Conservation (phyloP, 2,113 vertebrate species). For the Peromyscus polionotus region DNA sequence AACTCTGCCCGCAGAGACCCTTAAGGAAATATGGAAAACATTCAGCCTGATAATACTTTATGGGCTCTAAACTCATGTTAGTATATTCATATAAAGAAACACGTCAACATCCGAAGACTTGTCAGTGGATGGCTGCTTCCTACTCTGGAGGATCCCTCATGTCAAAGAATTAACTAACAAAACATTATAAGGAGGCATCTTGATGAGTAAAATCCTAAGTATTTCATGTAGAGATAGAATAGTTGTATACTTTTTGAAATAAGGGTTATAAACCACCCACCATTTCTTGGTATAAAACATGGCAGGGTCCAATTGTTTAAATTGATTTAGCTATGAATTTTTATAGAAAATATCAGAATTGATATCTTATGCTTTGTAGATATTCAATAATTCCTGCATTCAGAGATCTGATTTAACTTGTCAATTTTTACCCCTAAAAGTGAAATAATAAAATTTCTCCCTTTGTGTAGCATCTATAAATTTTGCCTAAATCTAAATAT, state of each 20-base stretch:
- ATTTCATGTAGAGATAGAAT: conserved; percentile 40
- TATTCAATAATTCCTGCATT: conserved; percentile 23
- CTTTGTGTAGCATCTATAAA: background rate
- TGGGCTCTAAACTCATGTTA: conserved; percentile 17
- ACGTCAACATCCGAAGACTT: conserved; percentile 37
- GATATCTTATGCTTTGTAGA: conserved; percentile 26
- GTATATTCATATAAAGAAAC: conserved; percentile 49
- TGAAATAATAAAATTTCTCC: conserved; percentile 49
- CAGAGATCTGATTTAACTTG: conserved; percentile 33
- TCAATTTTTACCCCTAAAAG: conserved; percentile 8
- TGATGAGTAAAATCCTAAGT: background rate
- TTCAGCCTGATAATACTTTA: background rate
- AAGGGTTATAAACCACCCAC: conserved; percentile 19
- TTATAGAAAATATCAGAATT: conserved; percentile 54
- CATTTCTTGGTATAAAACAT: conserved; percentile 58
- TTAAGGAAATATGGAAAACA: background rate
- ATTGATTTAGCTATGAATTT: conserved; percentile 53
- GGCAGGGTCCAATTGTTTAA: conserved; percentile 29
- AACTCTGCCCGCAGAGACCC: no score
- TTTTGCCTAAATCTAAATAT: background rate
- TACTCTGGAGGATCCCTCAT: background rate
- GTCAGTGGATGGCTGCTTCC: conserved; percentile 26
- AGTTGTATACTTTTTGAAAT: background rate
- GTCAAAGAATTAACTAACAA: background rate
- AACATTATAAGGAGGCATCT: background rate